Evolutionary conservation across 2,113 vertebrate genomes (phyloP).

Genomic region (Scalopus aquaticus): DNA sequence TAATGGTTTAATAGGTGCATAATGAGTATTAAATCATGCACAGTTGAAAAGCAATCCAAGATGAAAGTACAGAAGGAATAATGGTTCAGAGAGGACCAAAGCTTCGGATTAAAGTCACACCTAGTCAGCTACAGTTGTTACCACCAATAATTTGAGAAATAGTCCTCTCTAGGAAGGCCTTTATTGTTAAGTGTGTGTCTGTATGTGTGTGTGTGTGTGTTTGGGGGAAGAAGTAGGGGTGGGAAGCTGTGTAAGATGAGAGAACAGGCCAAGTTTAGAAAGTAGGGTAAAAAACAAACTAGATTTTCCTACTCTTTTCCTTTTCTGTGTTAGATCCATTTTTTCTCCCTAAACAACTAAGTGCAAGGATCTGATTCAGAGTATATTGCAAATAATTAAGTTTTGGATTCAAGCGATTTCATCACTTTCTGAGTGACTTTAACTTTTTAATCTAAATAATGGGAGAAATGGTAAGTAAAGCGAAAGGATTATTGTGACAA

Average conservation of each 20-base stretch:
- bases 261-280: neutral
- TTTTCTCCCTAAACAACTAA: neutral
- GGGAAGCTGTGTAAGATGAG: neutral
- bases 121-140: neutral
- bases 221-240: neutral
- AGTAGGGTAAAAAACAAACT: neutral
- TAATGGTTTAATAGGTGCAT: constrained; percentile 47
- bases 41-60: constrained; percentile 8
- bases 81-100: constrained; percentile 11
- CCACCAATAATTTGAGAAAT: neutral
- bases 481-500: neutral
- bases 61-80: constrained; percentile 25
- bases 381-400: neutral
- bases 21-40: constrained; percentile 13
- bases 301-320: neutral
- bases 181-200: neutral
- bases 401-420: neutral
- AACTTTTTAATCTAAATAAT: constrained; percentile 6
- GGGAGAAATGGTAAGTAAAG: neutral
- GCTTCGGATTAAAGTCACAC: neutral
- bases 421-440: neutral
- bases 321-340: neutral
- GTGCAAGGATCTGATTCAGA: neutral
- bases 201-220: neutral
- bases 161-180: neutral